Evolutionary conservation across 2,113 vertebrate genomes (phyloP).

Genomic region (Hippotragus niger): DNA sequence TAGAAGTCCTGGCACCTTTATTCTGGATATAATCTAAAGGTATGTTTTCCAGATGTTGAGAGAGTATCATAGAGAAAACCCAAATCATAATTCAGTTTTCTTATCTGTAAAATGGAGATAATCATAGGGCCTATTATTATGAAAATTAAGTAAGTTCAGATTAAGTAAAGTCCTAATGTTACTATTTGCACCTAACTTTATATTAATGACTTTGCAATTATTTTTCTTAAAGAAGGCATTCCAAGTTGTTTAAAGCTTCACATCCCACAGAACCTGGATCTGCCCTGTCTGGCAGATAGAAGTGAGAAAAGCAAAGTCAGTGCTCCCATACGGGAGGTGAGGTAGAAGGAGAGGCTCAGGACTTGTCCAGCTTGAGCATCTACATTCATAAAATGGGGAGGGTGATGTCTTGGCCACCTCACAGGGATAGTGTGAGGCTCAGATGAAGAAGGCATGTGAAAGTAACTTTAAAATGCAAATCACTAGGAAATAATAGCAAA

Average conservation of each 20-base stretch:
- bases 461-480: neutral
- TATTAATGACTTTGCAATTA: neutral
- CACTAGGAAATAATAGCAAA: neutral
- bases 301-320: neutral
- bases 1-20: neutral
- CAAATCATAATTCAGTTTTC: neutral
- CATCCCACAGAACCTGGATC: neutral
- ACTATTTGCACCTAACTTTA: neutral
- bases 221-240: neutral
- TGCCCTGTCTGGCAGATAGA: neutral
- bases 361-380: neutral
- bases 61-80: neutral
- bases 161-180: neutral
- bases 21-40: neutral
- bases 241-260: neutral
- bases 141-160: neutral
- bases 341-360: neutral
- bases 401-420: neutral
- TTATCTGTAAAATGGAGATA: neutral
- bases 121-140: neutral
- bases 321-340: neutral
- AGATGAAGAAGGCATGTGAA: neutral
- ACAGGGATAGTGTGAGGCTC: neutral
- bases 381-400: neutral
- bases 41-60: neutral